Conservation (phyloP, 2,888 invertebrate species). For the Heliconius charithonia region DNA sequence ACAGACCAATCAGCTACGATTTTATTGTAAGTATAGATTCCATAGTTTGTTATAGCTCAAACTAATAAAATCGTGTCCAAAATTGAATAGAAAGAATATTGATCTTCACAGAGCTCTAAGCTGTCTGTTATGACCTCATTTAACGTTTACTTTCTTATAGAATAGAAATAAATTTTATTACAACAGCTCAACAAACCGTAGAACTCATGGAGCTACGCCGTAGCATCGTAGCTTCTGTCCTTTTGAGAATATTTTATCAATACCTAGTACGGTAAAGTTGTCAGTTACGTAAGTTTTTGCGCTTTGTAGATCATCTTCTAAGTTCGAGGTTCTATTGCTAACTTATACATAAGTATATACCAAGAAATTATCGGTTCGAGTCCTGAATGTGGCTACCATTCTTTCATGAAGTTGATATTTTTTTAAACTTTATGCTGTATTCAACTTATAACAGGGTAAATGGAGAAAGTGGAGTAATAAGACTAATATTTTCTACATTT, state of each 20-base stretch:
- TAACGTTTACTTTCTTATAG: neutral
- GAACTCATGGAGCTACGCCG: constrained; percentile 4
- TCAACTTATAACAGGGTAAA: too few species aligned
- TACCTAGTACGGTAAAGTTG: neutral
- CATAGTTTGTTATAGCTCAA: too few species aligned
- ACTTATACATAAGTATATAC: neutral
- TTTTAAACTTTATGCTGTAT: too few species aligned
- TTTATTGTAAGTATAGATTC: too few species aligned
- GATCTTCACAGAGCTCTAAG: neutral
- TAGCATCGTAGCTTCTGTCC: constrained; percentile 13
- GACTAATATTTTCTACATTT: too few species aligned
- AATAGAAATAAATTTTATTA: neutral
- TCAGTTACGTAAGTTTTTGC: constrained; percentile 13
- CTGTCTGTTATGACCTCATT: neutral
- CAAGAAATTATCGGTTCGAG: too few species aligned
- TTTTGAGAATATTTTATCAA: constrained; percentile 17
- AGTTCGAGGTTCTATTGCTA: neutral
- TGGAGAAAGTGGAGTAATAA: neutral
- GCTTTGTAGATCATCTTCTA: neutral
- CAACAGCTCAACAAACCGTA: neutral
- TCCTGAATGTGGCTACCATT: too few species aligned
- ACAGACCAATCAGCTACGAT: too few species aligned
- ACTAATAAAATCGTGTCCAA: too few species aligned
- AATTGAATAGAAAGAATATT: neutral
- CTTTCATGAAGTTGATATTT: too few species aligned